Conservation (phyloP, 2,113 vertebrate species). For the Erpornis zantholeuca region DNA sequence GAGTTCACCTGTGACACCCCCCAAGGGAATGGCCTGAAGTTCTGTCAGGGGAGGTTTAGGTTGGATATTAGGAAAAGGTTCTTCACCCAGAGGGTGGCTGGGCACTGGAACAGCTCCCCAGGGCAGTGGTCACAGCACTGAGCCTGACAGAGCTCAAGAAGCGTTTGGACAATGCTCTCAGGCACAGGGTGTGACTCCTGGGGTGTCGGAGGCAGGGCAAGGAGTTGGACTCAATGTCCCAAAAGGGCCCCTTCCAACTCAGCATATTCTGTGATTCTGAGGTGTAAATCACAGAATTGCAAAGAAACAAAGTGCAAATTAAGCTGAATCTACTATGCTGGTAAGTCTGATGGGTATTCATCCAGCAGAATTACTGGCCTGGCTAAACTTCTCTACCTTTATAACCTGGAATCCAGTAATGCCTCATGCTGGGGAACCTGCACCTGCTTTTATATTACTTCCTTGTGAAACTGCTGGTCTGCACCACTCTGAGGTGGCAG, state of each 20-base stretch:
- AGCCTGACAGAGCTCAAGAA: background rate
- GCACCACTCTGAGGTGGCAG: background rate
- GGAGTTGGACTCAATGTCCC: background rate
- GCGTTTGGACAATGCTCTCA: background rate
- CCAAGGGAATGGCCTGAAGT: background rate
- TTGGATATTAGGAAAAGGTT: background rate
- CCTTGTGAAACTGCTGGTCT: background rate
- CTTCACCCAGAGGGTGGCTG: fast-evolving
- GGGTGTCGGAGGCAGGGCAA: background rate
- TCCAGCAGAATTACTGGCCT: background rate
- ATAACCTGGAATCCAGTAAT: background rate
- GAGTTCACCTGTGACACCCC: background rate
- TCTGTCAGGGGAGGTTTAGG: background rate
- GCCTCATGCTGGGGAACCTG: background rate
- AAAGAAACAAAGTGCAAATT: background rate
- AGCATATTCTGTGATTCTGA: background rate
- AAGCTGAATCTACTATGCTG: background rate
- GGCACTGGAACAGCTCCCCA: background rate
- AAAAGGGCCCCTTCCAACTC: background rate
- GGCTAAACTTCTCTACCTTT: background rate
- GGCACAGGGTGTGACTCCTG: fast-evolving
- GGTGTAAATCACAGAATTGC: background rate
- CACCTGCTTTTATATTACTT: background rate
- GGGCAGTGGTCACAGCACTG: background rate
- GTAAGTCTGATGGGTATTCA: background rate